These are phyloP conservation scores for Ischnus inquisitorius DNA, from an alignment of 2,888 invertebrate genomes.

Conservation along the genomic window DNA sequence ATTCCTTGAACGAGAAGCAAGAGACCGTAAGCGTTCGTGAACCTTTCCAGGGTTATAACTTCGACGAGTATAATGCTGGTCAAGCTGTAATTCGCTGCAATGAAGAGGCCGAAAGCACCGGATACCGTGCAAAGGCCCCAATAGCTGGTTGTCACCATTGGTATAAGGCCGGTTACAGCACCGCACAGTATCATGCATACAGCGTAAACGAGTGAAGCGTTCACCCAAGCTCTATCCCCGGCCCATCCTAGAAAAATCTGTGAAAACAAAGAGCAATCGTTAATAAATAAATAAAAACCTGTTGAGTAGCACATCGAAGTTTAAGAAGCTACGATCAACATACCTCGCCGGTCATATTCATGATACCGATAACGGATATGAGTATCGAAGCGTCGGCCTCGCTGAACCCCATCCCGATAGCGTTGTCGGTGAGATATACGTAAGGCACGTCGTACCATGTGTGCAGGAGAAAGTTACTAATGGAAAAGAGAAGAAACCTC, in stretches of 20 bases:
- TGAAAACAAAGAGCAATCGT: slow-evolving; percentile 32
- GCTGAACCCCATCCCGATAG: slow-evolving; percentile 90
- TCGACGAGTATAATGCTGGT: slow-evolving; percentile 96
- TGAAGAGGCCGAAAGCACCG: slow-evolving; percentile 95
- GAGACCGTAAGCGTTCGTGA: slow-evolving; percentile 96
- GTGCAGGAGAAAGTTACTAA: slow-evolving; percentile 96
- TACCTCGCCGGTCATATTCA: slow-evolving; percentile 96
- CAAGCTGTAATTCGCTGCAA: slow-evolving; percentile 96
- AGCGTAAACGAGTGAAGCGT: slow-evolving; percentile 93
- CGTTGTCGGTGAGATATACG: slow-evolving; percentile 95
- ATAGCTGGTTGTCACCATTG: slow-evolving; percentile 88
- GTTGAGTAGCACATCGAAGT: not conserved
- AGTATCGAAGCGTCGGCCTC: slow-evolving; percentile 92
- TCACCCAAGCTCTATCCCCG: slow-evolving; percentile 93
- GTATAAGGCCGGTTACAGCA: slow-evolving; percentile 89
- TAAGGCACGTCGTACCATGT: slow-evolving; percentile 98
- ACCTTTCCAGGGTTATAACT: slow-evolving; percentile 94
- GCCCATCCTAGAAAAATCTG: slow-evolving; percentile 95
- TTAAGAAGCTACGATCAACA: slow-evolving; percentile 77
- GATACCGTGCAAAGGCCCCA: slow-evolving; percentile 88
- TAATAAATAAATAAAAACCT: not conserved
- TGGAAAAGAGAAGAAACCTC: slow-evolving; percentile 91
- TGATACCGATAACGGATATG: slow-evolving; percentile 94
- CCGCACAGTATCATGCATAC: slow-evolving; percentile 92
- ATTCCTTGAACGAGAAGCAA: slow-evolving; percentile 95